Base-by-base conservation (phyloP, 2,888 invertebrate species). In the Rapana venosa region DNA sequence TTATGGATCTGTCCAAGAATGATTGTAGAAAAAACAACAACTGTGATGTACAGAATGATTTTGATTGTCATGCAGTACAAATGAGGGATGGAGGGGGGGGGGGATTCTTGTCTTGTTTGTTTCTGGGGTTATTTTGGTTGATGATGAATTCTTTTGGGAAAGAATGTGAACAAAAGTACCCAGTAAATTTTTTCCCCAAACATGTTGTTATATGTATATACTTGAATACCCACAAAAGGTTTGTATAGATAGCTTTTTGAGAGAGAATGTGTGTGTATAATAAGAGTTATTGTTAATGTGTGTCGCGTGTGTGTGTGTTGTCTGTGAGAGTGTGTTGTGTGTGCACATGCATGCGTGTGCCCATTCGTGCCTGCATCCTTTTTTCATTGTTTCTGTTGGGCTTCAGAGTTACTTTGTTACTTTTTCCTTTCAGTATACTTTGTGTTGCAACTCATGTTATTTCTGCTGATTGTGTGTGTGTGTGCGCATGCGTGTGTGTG, bases 401-500 rank as follows among this genome's bases (percentile, higher is more conserved):
- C 47, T 47, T n/a, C 47, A 5, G 47, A 47, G 47, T n/a, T n/a
- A n/a, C n/a, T n/a, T n/a, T n/a, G 47, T 47, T 47, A 2, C 47
- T 47, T 47, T 5, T 47, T 47, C 47, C 2, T 47, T 47, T 8
- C 47, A 47, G 47, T 47, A 47, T 47, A 47, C 47, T 47, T 2
- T 47, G 8, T 47, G 47, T 47, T 47, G 47, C 47, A 47, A 47
- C 47, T 47, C 47, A 2, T 47, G 47, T 47, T 47, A 5, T 47
- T 5, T 47, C 47, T 47, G 77, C 26, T 77, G 77, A 4, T 22
- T 77, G n/a, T 30, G 77, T 30, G n/a, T 32, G 79, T 32, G 79
- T 79, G 79, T 79, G 79, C 26, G 30, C 26, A n/a, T 79, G 79
- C 26, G 79, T 79, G 79, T 79, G 79, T 79, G 79, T 79, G 79